Conservation (phyloP, 2,888 invertebrate genomes). For the Drosophila anomalata region DNA sequence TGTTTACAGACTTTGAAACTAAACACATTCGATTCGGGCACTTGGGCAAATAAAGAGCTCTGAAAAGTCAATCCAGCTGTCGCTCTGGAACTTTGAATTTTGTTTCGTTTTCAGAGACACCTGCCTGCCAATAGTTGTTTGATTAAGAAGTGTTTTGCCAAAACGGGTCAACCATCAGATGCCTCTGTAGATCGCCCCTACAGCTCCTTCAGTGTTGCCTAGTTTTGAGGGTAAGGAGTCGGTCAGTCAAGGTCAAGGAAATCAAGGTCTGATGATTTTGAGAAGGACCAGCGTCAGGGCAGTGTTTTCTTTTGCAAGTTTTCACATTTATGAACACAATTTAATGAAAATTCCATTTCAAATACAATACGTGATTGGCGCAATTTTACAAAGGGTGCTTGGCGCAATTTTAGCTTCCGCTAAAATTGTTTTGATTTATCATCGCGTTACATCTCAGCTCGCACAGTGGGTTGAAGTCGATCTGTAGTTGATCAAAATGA, state of each 20-base stretch:
- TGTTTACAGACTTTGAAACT: neutral
- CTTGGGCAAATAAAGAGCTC: neutral
- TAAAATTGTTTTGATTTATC: constrained; percentile 54
- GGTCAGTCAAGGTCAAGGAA: too few species aligned
- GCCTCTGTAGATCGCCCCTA: neutral
- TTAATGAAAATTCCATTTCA: neutral
- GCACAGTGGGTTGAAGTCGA: neutral
- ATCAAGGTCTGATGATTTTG: too few species aligned
- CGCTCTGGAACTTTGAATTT: neutral
- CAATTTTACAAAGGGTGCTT: too few species aligned
- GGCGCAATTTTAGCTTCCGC: neutral
- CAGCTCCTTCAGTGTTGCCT: neutral
- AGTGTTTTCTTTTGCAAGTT: too few species aligned
- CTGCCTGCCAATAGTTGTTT: neutral
- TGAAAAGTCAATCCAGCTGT: neutral
- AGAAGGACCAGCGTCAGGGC: too few species aligned
- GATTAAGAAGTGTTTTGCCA: neutral
- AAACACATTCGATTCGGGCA: neutral
- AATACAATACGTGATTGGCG: neutral
- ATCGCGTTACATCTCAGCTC: constrained; percentile 67
- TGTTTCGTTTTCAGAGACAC: neutral
- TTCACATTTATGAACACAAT: neutral
- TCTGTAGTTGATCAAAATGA: neutral
- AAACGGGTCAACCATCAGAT: neutral
- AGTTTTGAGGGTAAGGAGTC: neutral